Evolutionary conservation across 1,140 invertebrate genomes (phyloP), one percentile per base, ranked within the genome.

Genomic region (Himalopsyche phryganea): DNA sequence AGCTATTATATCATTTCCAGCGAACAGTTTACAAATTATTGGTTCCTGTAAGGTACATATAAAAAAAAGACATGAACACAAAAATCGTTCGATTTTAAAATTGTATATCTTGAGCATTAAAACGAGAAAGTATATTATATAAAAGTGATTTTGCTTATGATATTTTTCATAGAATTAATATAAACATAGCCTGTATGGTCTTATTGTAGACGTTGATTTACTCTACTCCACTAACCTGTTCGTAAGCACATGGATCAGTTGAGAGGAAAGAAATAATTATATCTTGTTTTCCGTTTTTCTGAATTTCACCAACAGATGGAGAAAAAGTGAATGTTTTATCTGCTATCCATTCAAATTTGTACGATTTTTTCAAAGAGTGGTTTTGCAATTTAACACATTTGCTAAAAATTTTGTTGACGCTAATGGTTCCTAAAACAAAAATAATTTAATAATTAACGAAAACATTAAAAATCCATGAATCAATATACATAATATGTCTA

Each of bases 211-310:
- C n/a, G 33, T 6, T n/a, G 33, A 6, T 35, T n/a, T 35, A 35
- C 33, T 35, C 6, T 35, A 35, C 33, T 40, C n/a, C n/a, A 40
- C n/a, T 45, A 45, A 53, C 50, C 50, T 53, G 42, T 6, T 14
- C 32, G 14, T 17, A 45, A 6, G 6, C 6, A 7, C 18, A 36
- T 18, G 11, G 41, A 0, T 9, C 1, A 13, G 15, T 15, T 1
- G 52, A 38, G 14, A 46, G 15, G 4, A 55, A 6, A n/a, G 52
- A 23, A 1, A 55, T 11, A 14, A 55, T 46, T 0, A 55, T 32
- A 14, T 55, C 42, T 14, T 55, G 45, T 19, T 42, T 46, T 38
- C 46, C 52, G 1, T 55, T 47, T 15, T 42, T 32, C 52, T 46
- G 35, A 15, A 55, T 48, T 15, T 55, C 42, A 0, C 52, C 52